These are phyloP conservation scores for Aporophyla lueneburgensis DNA, from an alignment of 2,888 invertebrate species.

Conservation along the genomic window DNA sequence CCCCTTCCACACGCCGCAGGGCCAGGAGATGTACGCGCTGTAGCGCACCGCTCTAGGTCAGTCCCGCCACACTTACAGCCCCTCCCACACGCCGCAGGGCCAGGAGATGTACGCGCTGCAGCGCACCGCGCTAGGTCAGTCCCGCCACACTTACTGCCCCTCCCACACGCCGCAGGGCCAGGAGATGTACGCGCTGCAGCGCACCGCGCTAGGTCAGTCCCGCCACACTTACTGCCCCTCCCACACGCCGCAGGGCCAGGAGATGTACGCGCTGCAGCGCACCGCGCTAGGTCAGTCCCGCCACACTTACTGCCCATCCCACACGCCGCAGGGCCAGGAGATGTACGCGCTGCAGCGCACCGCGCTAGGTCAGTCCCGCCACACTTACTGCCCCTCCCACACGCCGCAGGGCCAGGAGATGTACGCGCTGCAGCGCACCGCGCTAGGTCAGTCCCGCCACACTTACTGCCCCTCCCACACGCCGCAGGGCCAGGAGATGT, in stretches of 20 bases:
- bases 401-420: conserved; percentile 91
- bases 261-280: conserved; percentile 87
- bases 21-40: conserved; percentile 90
- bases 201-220: conserved; percentile 76
- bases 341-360: conserved; percentile 85
- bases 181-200: conserved; percentile 89
- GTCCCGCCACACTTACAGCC: conserved; percentile 91
- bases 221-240: conserved; percentile 74
- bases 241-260: conserved; percentile 91
- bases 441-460: conserved; percentile 73
- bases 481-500: conserved; percentile 91
- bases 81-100: conserved; percentile 92
- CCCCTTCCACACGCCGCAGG: conserved; percentile 91
- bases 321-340: conserved; percentile 91
- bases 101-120: conserved; percentile 90
- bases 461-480: conserved; percentile 87
- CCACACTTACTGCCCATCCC: conserved; percentile 65
- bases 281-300: conserved; percentile 75
- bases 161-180: conserved; percentile 92
- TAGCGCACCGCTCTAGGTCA: conserved; percentile 80
- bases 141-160: conserved; percentile 38
- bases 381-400: conserved; percentile 84
- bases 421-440: conserved; percentile 83
- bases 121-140: conserved; percentile 77
- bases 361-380: conserved; percentile 73